A percentile compares a stretch with the other conserved stretches of the same genome.
phyloP scores from a whole-genome alignment of 2,797 vertebrate genomes.

The Hirundo rustica region DNA sequence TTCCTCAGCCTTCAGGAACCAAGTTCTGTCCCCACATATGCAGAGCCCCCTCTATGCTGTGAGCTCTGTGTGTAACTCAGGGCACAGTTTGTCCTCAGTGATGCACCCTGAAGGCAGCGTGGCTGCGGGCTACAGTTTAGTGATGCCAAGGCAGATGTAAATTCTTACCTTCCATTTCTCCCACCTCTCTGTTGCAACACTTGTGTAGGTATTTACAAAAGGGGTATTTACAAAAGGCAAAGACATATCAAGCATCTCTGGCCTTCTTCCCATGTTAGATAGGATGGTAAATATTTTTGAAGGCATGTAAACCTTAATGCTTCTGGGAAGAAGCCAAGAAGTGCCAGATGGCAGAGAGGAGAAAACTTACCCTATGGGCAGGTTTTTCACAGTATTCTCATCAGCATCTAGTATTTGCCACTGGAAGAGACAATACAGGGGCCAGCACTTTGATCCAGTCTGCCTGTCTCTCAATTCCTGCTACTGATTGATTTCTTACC shows the following conservation, averaged over 20 bases:
- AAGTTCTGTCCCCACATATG: neutral
- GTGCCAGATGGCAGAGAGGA: constrained; percentile 33
- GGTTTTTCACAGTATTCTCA: constrained; percentile 20
- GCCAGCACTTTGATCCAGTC: neutral
- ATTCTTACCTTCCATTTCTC: neutral
- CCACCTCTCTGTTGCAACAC: neutral
- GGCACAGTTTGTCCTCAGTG: neutral
- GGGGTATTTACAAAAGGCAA: neutral
- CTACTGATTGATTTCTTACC: neutral
- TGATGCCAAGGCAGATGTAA: neutral
- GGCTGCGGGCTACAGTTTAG: neutral
- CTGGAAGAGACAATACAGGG: neutral
- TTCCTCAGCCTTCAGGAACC: neutral
- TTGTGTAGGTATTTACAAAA: neutral
- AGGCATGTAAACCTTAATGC: constrained; percentile 17
- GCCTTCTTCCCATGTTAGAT: constrained; percentile 9
- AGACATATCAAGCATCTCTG: neutral
- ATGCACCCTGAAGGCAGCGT: neutral
- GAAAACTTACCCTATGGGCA: constrained; percentile 30
- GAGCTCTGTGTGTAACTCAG: neutral
- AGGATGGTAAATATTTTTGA: constrained; percentile 50
- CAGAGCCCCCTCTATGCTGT: neutral
- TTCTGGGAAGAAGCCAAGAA: neutral
- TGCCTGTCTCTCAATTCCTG: neutral
- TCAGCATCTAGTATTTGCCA: constrained; percentile 35